These are phyloP conservation scores for Cabera pusaria DNA, from an alignment of 2,888 invertebrate species.

Conservation along the genomic window DNA sequence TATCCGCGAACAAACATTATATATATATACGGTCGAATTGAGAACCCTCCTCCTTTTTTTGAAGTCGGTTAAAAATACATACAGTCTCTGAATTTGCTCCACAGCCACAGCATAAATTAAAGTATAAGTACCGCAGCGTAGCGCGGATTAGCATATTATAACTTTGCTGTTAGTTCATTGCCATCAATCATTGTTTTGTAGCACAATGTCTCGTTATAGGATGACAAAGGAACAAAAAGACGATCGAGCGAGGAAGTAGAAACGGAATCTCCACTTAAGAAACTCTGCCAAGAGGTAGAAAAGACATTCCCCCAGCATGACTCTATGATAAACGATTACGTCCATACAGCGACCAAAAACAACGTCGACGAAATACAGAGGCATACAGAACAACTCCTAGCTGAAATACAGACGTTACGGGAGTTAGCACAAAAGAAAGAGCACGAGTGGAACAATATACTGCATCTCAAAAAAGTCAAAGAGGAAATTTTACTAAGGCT, in stretches of 20 bases:
- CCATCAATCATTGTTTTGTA: no score
- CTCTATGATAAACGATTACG: slow-evolving; percentile 84
- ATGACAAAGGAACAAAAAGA: slow-evolving; percentile 65
- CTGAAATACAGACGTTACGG: slow-evolving; percentile 87
- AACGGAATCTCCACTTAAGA: slow-evolving; percentile 73
- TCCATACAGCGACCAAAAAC: slow-evolving; percentile 84
- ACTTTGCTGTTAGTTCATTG: no score
- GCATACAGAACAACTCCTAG: slow-evolving; percentile 85
- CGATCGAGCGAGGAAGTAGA: slow-evolving; percentile 69
- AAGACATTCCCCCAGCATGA: slow-evolving; percentile 82
- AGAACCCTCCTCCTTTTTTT: no score
- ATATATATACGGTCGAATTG: no score
- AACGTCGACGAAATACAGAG: slow-evolving; percentile 84
- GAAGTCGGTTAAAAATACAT: no score
- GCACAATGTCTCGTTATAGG: no score
- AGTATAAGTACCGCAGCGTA: no score
- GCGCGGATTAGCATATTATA: no score
- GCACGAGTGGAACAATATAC: slow-evolving; percentile 92
- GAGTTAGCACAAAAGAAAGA: slow-evolving; percentile 91
- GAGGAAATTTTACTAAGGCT: slow-evolving; percentile 90
- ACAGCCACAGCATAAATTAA: no score
- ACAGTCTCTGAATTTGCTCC: no score
- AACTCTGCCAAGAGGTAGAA: slow-evolving; percentile 77
- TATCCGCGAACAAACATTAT: no score
- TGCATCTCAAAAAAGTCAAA: slow-evolving; percentile 92